phyloP scores from a whole-genome alignment of 2,888 invertebrate genomes.

The Phalangium opilio region DNA sequence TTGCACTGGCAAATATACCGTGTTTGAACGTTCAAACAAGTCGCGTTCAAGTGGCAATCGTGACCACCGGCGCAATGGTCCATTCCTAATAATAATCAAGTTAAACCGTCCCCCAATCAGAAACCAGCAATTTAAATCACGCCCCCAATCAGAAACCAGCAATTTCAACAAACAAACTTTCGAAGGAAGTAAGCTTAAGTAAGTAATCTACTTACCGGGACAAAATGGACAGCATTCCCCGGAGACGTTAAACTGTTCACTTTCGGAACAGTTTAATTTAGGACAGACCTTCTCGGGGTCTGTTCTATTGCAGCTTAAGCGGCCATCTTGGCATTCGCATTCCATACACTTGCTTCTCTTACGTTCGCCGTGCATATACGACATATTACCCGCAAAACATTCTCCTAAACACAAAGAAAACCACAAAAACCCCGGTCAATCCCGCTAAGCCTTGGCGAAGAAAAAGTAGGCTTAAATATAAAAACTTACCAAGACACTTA shows the following conservation, averaged over 20 bases:
- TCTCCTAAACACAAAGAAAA: no score
- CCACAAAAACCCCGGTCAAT: no score
- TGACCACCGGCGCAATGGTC: constrained; percentile 72
- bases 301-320: constrained; percentile 56
- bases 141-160: no score
- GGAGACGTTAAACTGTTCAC: constrained; percentile 61
- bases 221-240: constrained; percentile 83
- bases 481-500: constrained; percentile 40
- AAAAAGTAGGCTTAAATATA: no score
- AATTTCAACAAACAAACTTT: no score
- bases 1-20: constrained; percentile 81
- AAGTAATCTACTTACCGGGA: constrained; percentile 47
- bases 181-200: no score
- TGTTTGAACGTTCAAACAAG: constrained; percentile 78
- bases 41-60: constrained; percentile 75
- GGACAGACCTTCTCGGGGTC: constrained; percentile 43
- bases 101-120: no score
- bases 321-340: constrained; percentile 44
- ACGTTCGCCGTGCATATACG: no score
- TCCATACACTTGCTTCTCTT: no score
- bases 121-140: no score
- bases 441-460: no score
- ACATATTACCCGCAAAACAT: no score
- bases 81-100: constrained; percentile 45
- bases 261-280: constrained; percentile 54